Evolutionary conservation across 2,888 invertebrate species (phyloP), one percentile per base, ranked within the genome.

Genomic region (Mallateleia sp.): DNA sequence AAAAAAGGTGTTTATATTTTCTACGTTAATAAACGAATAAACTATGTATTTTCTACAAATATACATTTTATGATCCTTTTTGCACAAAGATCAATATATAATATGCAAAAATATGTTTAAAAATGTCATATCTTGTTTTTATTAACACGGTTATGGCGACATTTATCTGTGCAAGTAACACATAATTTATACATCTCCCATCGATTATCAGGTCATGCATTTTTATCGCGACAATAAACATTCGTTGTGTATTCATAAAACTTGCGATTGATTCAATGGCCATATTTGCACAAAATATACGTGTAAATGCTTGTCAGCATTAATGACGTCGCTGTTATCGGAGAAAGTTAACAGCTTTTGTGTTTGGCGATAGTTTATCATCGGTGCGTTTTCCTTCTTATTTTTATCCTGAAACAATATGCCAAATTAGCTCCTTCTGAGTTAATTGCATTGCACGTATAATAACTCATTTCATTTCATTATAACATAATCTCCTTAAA

Each of bases 291-390:
- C 28, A 64, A 58, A 58, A 66, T 78, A 25, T 56, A 45, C 22
- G 20, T 77, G 45, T 62, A 60, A 62, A 77, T 58, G 47, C 2
- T 38, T 50, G 32, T 50, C 56, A 45, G 45, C 71, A 69, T 50
- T 93, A 92, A 92, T 91, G 91, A 91, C 90, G 89, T 88, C 87
- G 79, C 91, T 91, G 93, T 93, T 94, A 93, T 93, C 92, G 92
- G 92, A 90, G 92, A 93, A 93, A 94, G 92, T 94, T 93, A 91
- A 90, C 91, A 90, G 79, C 88, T 89, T 91, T 92, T 90, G 91
- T 92, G 92, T 91, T 93, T 92, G 90, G 90, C 89, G 88, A 89
- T 89, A 92, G 91, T 92, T 93, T 92, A 93, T 93, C 92, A 92
- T 89, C 90, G 87, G 74, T 91, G 91, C 88, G 81, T 88, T 77